Conservation (phyloP, 2,113 vertebrate genomes). For the Erythrocercus mccallii region DNA sequence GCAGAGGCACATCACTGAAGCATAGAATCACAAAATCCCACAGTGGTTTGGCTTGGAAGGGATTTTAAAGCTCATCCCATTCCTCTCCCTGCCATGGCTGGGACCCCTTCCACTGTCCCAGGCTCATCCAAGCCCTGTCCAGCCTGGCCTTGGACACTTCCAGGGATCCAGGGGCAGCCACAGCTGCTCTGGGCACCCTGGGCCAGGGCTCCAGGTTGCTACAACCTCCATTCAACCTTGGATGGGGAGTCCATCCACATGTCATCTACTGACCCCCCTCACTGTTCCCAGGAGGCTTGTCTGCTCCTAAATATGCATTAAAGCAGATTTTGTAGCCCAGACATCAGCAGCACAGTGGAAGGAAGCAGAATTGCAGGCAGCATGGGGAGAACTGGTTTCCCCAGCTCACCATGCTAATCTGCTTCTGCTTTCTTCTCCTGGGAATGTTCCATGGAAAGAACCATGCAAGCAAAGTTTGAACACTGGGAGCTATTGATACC, state of each 20-base stretch:
- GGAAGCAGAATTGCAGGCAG: background rate
- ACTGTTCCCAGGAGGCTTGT: background rate
- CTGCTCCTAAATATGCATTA: background rate
- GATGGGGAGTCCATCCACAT: background rate
- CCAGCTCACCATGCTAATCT: background rate
- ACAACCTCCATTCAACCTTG: background rate
- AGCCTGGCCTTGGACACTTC: background rate
- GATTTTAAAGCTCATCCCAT: background rate
- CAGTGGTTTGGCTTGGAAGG: background rate
- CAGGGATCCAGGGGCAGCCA: background rate
- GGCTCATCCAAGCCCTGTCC: background rate
- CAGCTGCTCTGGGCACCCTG: background rate
- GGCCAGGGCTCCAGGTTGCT: background rate
- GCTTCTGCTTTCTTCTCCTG: constrained; percentile 31
- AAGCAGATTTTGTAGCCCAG: background rate
- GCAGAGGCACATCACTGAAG: fast-evolving
- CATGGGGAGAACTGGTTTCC: background rate
- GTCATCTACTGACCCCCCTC: background rate
- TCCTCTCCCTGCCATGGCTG: background rate
- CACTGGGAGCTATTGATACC: constrained; percentile 62
- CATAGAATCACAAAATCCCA: background rate
- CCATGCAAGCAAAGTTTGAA: constrained; percentile 41
- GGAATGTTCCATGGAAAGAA: constrained; percentile 63
- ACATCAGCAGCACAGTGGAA: background rate
- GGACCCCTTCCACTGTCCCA: background rate